Percentiles rank a stretch among this genome's conserved stretches.
phyloP scores from a whole-genome alignment of 2,797 vertebrate genomes.

The Onychomys leucogaster region DNA sequence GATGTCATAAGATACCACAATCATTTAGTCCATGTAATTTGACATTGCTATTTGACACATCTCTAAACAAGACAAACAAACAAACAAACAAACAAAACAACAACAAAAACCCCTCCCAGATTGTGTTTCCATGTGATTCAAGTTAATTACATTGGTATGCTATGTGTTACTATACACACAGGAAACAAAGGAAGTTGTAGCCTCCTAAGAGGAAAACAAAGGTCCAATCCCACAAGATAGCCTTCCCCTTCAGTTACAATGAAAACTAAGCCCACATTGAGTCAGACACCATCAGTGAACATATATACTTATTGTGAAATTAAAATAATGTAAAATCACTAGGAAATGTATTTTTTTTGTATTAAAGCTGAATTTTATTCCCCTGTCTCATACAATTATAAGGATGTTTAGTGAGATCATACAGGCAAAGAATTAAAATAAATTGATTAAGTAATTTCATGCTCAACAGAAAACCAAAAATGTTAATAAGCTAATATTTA shows the following conservation, averaged over 20 bases:
- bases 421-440: conserved; percentile 87
- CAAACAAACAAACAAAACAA: not conserved
- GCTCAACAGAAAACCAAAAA: conserved; percentile 83
- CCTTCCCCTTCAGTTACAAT: not conserved
- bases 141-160: not conserved
- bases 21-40: conserved; percentile 23
- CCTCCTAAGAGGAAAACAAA: not conserved
- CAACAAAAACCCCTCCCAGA: not conserved
- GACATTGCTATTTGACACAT: not conserved
- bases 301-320: not conserved
- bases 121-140: not conserved
- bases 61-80: not conserved
- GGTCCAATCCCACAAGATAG: not conserved
- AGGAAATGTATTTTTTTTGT: conserved; percentile 6
- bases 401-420: conserved; percentile 84
- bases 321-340: conserved; percentile 42
- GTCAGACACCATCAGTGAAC: not conserved
- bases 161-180: not conserved
- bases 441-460: conserved; percentile 88
- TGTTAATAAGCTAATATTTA: conserved; percentile 86
- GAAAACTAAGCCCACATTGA: not conserved
- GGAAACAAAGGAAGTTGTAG: not conserved
- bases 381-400: conserved; percentile 86
- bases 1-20: not conserved
- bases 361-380: conserved; percentile 80